Evolutionary conservation across 2,888 invertebrate species (phyloP).

Genomic region (Cremastobaeus sp.): DNA sequence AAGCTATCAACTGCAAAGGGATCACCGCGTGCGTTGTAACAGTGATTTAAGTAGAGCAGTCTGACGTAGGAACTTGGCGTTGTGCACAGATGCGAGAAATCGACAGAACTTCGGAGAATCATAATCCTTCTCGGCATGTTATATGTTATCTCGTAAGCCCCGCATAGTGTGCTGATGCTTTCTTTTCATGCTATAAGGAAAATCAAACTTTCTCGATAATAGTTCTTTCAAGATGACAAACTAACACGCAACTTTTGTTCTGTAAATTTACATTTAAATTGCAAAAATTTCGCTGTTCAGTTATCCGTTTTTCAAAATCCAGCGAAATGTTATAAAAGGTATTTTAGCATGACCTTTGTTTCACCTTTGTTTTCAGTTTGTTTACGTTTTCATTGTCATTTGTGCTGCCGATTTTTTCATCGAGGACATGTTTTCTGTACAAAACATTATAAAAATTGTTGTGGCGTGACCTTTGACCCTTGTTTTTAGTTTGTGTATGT

Average conservation of each 20-base stretch:
- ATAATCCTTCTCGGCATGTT: conserved; percentile 63
- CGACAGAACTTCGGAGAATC: conserved; percentile 75
- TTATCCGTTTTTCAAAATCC: too few relatives aligned
- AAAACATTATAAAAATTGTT: too few relatives aligned
- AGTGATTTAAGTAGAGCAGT: conserved; percentile 75
- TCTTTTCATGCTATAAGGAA: conserved; percentile 51
- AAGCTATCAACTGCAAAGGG: conserved; percentile 47
- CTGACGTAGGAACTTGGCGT: conserved; percentile 75
- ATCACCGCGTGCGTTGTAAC: conserved; percentile 60
- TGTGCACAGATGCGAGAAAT: conserved; percentile 78
- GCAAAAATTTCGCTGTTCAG: too few relatives aligned
- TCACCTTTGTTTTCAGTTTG: too few relatives aligned
- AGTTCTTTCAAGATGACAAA: conserved; percentile 46
- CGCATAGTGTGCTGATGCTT: conserved; percentile 53
- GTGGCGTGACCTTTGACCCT: too few relatives aligned
- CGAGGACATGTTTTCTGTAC: too few relatives aligned
- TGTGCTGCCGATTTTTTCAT: too few relatives aligned
- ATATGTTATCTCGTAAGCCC: conserved; percentile 57
- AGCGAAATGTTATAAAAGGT: too few relatives aligned
- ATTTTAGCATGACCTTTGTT: too few relatives aligned
- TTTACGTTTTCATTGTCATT: too few relatives aligned
- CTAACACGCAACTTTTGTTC: conserved; percentile 22
- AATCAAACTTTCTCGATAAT: conserved; percentile 50
- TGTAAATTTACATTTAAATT: conserved; percentile 23
- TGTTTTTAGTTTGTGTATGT: too few relatives aligned